Evolutionary conservation across 92 coral and sea anemone genomes (phyloP), one percentile per base, ranked within the genome.

Genomic region (Porites lobata): DNA sequence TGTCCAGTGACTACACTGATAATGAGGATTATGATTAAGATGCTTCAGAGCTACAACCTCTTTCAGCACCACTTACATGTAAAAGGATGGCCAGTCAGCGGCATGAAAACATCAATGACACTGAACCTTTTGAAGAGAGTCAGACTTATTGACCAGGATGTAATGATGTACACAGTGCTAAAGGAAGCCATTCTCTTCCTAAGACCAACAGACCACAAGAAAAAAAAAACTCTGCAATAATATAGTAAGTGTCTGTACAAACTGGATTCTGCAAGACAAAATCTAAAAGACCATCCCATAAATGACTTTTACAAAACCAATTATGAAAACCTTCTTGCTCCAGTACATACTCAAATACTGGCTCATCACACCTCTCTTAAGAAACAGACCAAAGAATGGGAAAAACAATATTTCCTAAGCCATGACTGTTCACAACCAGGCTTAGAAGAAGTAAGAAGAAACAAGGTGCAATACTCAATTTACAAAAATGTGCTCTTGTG

Each of bases 331-430:
- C 66, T 53, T 32, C 78, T 82, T 52, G 52, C 87, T 13, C 78
- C 67, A 14, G 65, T 82, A 13, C 87, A 82, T 18, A 83, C 79
- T 29, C 65, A 83, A 67, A 72, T 83, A 51, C 56, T 83, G 68
- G 79, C 79, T 29, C 70, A 32, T 57, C 87, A 83, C 87, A 83
- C 87, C 7, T 18, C 87, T 15, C 78, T 83, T 22, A 83, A 83
- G 18, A 57, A 83, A n/a, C 69, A 83, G 50, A 80, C 72, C 10
- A 73, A 73, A 50, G 78, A 83, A 65, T 83, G 87, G 87, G 80
- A 83, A 26, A 83, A 83, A 73, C 71, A 73, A 7, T 83, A 57
- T 72, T 83, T 47, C 72, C 87, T 83, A 21, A 83, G 72, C 59
- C 73, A 72, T 62, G 80, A 83, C 87, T 61, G 80, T 8, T 57